These are phyloP conservation scores for Calephelis perditalis DNA, from an alignment of 2,888 invertebrate species.

Conservation along the genomic window DNA sequence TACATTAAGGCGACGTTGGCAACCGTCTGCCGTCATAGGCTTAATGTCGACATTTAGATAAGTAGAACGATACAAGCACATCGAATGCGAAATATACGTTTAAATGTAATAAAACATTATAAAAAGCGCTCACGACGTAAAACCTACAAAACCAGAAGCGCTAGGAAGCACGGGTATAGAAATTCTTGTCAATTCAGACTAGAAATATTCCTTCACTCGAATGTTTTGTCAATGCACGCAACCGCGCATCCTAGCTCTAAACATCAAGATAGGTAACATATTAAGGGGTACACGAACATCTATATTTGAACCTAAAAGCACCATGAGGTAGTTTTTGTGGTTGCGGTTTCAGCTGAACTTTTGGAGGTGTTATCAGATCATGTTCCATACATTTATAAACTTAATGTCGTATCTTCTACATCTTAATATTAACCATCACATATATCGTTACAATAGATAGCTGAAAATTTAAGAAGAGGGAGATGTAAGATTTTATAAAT, in stretches of 20 bases:
- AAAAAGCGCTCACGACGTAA: slow-evolving; percentile 2
- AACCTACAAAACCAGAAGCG: background rate
- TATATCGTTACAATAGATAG: background rate
- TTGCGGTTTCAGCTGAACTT: slow-evolving; percentile 21
- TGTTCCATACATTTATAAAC: background rate
- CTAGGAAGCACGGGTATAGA: no score
- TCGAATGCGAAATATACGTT: background rate
- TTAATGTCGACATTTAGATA: slow-evolving; percentile 5
- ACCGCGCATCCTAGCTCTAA: no score
- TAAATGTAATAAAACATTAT: background rate
- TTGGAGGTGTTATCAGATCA: slow-evolving; percentile 3
- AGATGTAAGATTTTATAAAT: background rate
- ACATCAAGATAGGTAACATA: slow-evolving; percentile 2
- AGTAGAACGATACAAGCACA: slow-evolving; percentile 7
- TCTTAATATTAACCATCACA: background rate
- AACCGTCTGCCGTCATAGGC: background rate
- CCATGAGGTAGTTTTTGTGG: slow-evolving; percentile 29
- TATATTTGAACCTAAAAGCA: slow-evolving; percentile 8
- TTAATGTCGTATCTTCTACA: background rate
- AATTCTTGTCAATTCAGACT: no score
- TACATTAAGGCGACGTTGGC: slow-evolving; percentile 4
- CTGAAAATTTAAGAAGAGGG: slow-evolving; percentile 1
- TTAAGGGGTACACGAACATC: slow-evolving; percentile 9
- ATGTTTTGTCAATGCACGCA: no score
- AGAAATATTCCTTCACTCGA: no score